Base-by-base conservation (phyloP, 2,888 invertebrate genomes). In the Caenorhabditis sulstoni region DNA sequence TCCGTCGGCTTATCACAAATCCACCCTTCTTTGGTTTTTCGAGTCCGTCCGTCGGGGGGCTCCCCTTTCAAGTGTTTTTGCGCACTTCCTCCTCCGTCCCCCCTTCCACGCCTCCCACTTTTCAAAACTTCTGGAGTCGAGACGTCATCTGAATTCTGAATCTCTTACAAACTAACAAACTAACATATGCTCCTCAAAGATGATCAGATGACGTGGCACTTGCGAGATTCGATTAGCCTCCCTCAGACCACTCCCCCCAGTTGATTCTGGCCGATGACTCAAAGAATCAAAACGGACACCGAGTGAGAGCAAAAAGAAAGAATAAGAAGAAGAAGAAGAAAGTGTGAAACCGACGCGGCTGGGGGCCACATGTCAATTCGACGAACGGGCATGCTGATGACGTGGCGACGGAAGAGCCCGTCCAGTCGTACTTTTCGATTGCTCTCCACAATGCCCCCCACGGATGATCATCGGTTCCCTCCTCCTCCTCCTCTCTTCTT, bases 321-420 rank as follows among this genome's bases (percentile, higher is more conserved):
- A 29, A 29, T 29, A 29, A 5, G 29, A 29, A 29, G 29, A 29
- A 29, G 29, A 29, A 29, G 29, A 29, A 29, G 44, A 37, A 65
- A 57, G 58, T 68, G 59, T 58, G 67, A 59, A 59, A 50, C 35
- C 67, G 11, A 37, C n/a, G n/a, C 35, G 8, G 39, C 39, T 12
- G 12, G 29, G 7, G 9, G 35, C 50, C 70, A 71, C 70, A 71
- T 71, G 61, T 62, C 70, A 71, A 62, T 71, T 71, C 62, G 70
- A 71, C 70, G 59, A 68, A 61, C 57, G 50, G 70, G 29, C 55
- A 7, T 29, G 29, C 3, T 29, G 29, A 29, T 29, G 70, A 71
- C 70, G 70, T 71, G 70, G 62, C 70, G 53, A 70, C 59, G 70
- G 61, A 70, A 67, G 49, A 5, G 9, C 47, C 16, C 23, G 22